Conservation (phyloP, 2,888 invertebrate species). For the Arctia plantaginis region DNA sequence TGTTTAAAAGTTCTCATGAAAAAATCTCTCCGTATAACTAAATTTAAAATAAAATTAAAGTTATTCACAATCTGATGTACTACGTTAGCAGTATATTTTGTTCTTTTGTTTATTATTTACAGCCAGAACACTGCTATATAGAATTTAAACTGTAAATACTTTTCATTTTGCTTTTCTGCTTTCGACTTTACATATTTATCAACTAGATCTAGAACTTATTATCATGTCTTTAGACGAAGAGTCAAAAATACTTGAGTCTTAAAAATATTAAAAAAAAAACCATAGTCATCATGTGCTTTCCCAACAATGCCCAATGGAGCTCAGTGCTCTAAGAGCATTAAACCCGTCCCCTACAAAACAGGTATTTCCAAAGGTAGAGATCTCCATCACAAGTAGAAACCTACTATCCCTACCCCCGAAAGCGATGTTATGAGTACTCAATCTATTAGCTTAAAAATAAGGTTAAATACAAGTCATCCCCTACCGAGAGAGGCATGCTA, state of each 20-base stretch:
- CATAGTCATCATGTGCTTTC: neutral
- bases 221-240: neutral
- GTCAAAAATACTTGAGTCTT: too few relatives aligned
- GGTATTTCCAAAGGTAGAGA: neutral
- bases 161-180: neutral
- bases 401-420: neutral
- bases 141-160: neutral
- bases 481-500: slow-evolving; percentile 59
- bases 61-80: neutral
- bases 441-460: slow-evolving; percentile 23
- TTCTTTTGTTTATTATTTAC: neutral
- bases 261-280: neutral
- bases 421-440: neutral
- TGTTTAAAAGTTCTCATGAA: neutral
- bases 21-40: neutral
- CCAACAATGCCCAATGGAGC: neutral
- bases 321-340: neutral
- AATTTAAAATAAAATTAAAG: neutral
- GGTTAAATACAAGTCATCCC: slow-evolving; percentile 4
- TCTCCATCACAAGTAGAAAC: neutral
- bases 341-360: neutral
- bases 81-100: neutral
- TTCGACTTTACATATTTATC: neutral
- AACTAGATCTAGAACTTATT: neutral
- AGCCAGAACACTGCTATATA: too few relatives aligned